Conservation (phyloP, 2,888 invertebrate species). For the Biston betularia region DNA sequence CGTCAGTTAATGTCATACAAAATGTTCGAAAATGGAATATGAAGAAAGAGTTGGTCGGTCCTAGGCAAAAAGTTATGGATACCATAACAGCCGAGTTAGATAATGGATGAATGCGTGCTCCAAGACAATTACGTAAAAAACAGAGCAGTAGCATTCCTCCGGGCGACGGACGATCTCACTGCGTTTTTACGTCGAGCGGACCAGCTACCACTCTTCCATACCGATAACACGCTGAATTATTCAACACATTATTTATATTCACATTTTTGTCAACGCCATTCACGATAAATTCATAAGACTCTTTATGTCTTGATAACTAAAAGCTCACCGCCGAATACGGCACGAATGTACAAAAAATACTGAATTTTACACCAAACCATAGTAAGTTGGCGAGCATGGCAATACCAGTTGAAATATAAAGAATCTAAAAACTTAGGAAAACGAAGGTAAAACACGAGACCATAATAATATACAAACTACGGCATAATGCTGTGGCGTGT, state of each 20-base stretch:
- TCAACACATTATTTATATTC: conserved; percentile 84
- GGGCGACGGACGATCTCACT: conserved; percentile 65
- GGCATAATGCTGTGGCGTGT: conserved; percentile 23
- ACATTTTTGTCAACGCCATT: conserved; percentile 86
- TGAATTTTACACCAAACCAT: conserved; percentile 65
- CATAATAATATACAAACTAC: conserved; percentile 19
- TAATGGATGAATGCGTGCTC: conserved; percentile 84
- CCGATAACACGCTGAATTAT: conserved; percentile 85
- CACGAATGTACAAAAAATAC: conserved; percentile 64
- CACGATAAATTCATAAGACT: conserved; percentile 82
- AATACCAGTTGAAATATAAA: conserved; percentile 53
- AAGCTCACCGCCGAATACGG: conserved; percentile 80
- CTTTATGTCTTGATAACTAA: conserved; percentile 86
- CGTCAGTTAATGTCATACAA: conserved; percentile 41
- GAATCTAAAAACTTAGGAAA: conserved; percentile 6
- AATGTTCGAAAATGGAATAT: conserved; percentile 48
- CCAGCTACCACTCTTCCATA: conserved; percentile 73
- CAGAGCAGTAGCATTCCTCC: conserved; percentile 76
- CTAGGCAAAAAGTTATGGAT: conserved; percentile 50
- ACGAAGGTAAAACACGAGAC: conserved; percentile 11
- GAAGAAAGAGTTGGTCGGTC: conserved; percentile 43
- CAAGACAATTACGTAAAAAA: conserved; percentile 83
- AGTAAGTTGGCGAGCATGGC: conserved; percentile 48
- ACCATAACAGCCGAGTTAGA: conserved; percentile 61
- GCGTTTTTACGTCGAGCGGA: conserved; percentile 65